phyloP scores from a whole-genome alignment of 2,797 vertebrate species.

The Euphonia xanthogaster region DNA sequence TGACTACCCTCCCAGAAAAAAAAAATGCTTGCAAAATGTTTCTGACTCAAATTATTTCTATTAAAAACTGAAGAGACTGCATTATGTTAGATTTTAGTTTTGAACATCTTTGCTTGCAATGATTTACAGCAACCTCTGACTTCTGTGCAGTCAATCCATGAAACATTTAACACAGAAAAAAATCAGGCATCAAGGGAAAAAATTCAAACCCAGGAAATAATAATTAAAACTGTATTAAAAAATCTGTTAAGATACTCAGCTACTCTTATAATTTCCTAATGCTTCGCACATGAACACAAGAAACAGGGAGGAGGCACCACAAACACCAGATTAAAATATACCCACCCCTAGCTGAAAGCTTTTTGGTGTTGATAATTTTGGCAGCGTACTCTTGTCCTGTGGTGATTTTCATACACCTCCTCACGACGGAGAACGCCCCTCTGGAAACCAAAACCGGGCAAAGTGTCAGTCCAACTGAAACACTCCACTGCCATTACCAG shows the following conservation, averaged over 20 bases:
- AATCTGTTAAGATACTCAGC: neutral
- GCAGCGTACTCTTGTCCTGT: slow-evolving; percentile 95
- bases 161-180: fast-evolving
- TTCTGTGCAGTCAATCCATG: neutral
- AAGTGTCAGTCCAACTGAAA: slow-evolving; percentile 28
- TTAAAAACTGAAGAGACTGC: neutral
- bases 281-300: neutral
- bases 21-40: neutral
- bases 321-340: slow-evolving; percentile 50
- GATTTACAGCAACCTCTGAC: neutral
- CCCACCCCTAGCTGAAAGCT: slow-evolving; percentile 95
- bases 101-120: neutral
- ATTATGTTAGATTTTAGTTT: neutral
- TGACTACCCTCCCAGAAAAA: neutral
- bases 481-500: neutral
- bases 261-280: neutral
- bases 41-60: neutral
- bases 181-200: neutral
- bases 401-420: slow-evolving; percentile 95
- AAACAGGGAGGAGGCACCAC: neutral
- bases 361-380: slow-evolving; percentile 99
- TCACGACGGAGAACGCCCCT: slow-evolving; percentile 96
- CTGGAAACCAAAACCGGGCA: slow-evolving; percentile 75
- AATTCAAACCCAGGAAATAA: neutral
- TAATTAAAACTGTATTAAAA: neutral